phyloP scores from a whole-genome alignment of 2,113 vertebrate genomes.

The Vicugna pacos region DNA sequence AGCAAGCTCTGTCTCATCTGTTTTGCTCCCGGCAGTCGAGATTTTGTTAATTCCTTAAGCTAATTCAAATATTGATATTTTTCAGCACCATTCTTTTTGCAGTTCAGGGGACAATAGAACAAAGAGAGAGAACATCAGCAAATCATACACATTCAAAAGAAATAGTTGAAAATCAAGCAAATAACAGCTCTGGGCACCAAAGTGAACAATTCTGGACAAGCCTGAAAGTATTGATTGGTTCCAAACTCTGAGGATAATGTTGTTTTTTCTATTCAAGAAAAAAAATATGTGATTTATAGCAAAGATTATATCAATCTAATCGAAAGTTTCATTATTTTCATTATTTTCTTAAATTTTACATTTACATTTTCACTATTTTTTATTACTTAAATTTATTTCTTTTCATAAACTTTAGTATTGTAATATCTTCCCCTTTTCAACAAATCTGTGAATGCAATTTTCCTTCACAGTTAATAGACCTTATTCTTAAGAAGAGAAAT shows the following conservation, averaged over 20 bases:
- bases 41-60: conserved; percentile 37
- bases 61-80: conserved; percentile 34
- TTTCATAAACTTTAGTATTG: not conserved
- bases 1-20: not conserved
- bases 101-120: not conserved
- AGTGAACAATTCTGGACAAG: not conserved
- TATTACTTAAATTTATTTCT: not conserved
- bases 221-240: not conserved
- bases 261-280: not conserved
- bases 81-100: not conserved
- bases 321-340: not conserved
- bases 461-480: not conserved
- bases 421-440: not conserved
- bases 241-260: not conserved
- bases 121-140: not conserved
- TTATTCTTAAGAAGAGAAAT: not conserved
- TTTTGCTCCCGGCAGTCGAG: not conserved
- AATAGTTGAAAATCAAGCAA: not conserved
- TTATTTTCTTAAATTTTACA: not conserved
- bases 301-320: not conserved
- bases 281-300: not conserved
- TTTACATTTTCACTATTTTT: not conserved
- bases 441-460: not conserved
- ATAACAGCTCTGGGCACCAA: not conserved
- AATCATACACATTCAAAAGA: not conserved